Percentiles rank a stretch among this genome's conserved stretches.
Conservation (phyloP, 92 coral and sea anemone species). For the Epizoanthus ramosus region DNA sequence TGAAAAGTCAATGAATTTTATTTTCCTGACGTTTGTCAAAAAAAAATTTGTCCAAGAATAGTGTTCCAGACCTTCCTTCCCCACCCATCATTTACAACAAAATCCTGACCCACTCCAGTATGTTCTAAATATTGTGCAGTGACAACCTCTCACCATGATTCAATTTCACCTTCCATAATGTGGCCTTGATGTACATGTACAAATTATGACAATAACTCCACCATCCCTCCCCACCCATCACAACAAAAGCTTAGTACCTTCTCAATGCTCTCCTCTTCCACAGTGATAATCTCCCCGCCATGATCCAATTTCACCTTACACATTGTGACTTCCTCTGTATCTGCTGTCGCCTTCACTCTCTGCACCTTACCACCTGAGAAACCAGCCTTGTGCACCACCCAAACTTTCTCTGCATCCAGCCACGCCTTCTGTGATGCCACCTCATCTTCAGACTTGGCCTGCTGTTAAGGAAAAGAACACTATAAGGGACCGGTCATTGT, state of each 20-base stretch:
- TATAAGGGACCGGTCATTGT: background rate
- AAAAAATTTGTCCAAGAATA: no score
- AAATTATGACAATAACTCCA: no score
- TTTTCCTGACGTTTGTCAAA: no score
- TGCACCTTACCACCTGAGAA: slow-evolving; percentile 96
- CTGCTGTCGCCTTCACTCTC: slow-evolving; percentile 55
- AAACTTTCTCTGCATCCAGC: slow-evolving; percentile 97
- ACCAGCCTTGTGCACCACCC: slow-evolving; percentile 99
- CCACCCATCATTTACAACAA: no score
- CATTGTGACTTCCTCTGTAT: slow-evolving; percentile 68
- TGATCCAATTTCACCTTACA: slow-evolving; percentile 96
- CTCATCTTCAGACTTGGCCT: slow-evolving; percentile 95
- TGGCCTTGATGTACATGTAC: no score
- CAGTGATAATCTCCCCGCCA: slow-evolving; percentile 92
- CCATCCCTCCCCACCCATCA: background rate
- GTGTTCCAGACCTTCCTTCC: no score
- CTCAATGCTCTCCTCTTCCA: slow-evolving; percentile 96
- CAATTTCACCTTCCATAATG: no score
- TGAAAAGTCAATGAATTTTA: no score
- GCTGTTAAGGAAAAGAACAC: background rate
- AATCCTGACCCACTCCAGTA: no score
- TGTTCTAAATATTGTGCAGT: no score
- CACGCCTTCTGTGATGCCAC: slow-evolving; percentile 94
- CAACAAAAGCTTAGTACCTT: slow-evolving; percentile 59
- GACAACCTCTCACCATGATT: no score